Base-by-base conservation (phyloP, 2,797 vertebrate genomes). In the Sebastes goodei region DNA sequence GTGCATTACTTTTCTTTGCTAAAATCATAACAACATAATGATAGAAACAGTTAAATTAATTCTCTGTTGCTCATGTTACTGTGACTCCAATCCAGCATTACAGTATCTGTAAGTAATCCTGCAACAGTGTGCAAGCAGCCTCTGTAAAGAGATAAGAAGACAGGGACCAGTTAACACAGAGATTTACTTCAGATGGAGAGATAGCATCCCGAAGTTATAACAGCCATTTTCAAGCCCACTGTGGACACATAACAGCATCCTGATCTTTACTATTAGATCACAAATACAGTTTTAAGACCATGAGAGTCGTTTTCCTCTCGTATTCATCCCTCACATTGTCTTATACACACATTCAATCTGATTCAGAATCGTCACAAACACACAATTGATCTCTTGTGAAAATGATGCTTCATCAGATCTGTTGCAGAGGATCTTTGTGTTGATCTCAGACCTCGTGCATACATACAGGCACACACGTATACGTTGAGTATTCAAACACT, bases 401-500 rank as follows among this genome's bases (percentile, higher is more conserved):
- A 80, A 68, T 30, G 14, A 32, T 17, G 17, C 81, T 55, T 68
- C 21, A 63, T 66, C 38, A 60, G 56, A 20, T 64, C 53, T 15
- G 5, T 42, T 25, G n/a, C 30, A 20, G 66, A 64, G 32, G 56
- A 35, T 61, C 68, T 38, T 29, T 1, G 6, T 8, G 72, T 21
- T 59, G 60, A 75, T 73, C 25, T 71, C 53, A 25, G 25, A 2
- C 10, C 61, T 38, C 20, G 6, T 53, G 27, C 20, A 59, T 33
- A 33, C 62, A n/a, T 21, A 71, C 38, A n/a, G 10, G 21, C 53
- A 29, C 68, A 69, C 7, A 71, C 25, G 63, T 68, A 73, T 65
- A 74, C 57, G 3, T 69, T 62, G 81, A 85, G 68, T 87, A 87
- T 91, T 78, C 63, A 35, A 90, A 92, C 88, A 87, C 93, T 93